Percentiles rank a stretch among this genome's conserved stretches.
Conservation (phyloP, 2,797 vertebrate species). For the Psittacula derbiana region DNA sequence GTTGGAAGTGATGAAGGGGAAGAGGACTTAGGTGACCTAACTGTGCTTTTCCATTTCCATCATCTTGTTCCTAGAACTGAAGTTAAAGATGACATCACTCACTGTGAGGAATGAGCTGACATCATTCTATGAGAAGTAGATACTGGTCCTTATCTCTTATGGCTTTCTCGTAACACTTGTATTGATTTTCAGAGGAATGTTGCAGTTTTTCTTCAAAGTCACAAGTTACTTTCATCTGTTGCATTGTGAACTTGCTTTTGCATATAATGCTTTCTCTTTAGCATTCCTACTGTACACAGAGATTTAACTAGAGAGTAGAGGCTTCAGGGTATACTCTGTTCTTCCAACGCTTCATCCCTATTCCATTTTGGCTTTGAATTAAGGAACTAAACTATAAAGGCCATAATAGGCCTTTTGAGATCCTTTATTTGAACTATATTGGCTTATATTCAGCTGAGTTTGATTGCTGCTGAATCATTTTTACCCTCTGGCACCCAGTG, state of each 20-base stretch:
- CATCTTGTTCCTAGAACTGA: conserved; percentile 38
- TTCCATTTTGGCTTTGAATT: neutral
- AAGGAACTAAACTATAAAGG: neutral
- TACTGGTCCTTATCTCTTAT: neutral
- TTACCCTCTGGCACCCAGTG: neutral
- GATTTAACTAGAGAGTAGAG: neutral
- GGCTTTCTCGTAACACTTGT: neutral
- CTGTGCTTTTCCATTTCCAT: conserved; percentile 26
- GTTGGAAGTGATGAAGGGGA: neutral
- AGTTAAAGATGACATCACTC: conserved; percentile 59
- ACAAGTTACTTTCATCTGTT: neutral
- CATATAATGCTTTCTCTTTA: neutral
- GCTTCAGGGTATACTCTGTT: neutral
- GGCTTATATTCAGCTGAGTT: neutral
- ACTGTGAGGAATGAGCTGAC: neutral
- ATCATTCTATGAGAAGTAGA: neutral
- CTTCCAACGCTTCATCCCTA: neutral
- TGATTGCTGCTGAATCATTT: neutral
- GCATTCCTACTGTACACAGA: neutral
- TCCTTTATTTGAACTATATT: neutral
- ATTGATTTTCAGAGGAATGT: neutral
- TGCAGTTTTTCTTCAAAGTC: neutral
- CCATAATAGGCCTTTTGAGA: neutral
- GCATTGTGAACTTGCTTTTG: neutral
- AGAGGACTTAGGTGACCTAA: neutral